Base-by-base conservation (phyloP, 1,140 invertebrate genomes). In the Cecropterus lyciades region DNA sequence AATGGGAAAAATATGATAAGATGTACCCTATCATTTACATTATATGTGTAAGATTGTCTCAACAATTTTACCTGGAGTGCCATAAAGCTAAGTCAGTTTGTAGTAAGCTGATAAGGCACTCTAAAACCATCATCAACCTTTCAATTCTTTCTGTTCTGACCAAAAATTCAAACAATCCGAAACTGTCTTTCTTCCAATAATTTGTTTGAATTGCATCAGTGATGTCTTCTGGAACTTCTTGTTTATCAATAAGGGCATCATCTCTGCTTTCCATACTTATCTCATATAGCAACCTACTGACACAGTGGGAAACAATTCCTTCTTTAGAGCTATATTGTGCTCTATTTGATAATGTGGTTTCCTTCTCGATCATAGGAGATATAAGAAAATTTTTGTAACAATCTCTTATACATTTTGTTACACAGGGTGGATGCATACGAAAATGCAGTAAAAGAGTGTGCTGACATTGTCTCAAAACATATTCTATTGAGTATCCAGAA, bases 51-150 rank as follows among this genome's bases (percentile, higher is more conserved):
- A n/a, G n/a, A n/a, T n/a, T n/a, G n/a, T n/a, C n/a, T n/a, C n/a
- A n/a, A n/a, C n/a, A n/a, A n/a, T 16, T 51, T 27, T 69, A 88
- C 87, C 83, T 86, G 42, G 80, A 79, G 63, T 83, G 73, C 86
- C 88, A 91, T 63, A 92, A 85, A n/a, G 78, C 83, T 43, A 92
- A 71, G 77, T 92, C 89, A 76, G 75, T 79, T 77, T 91, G 88
- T 48, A 93, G 67, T 8, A 93, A 59, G 72, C 89, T 75, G 52
- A 92, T 73, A 14, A 85, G 30, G 68, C 77, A 82, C 43, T 89
- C 78, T 24, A 93, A 67, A 48, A 91, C 80, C 27, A 78, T 68
- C 76, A 93, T 84, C 11, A 92, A 60, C 64, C 90, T 81, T 4
- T 84, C 71, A 57, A 93, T 91, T 57, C 89, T 83, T 11, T 92